Conservation (phyloP, 2,888 invertebrate species). For the Acholoe squamosa region DNA sequence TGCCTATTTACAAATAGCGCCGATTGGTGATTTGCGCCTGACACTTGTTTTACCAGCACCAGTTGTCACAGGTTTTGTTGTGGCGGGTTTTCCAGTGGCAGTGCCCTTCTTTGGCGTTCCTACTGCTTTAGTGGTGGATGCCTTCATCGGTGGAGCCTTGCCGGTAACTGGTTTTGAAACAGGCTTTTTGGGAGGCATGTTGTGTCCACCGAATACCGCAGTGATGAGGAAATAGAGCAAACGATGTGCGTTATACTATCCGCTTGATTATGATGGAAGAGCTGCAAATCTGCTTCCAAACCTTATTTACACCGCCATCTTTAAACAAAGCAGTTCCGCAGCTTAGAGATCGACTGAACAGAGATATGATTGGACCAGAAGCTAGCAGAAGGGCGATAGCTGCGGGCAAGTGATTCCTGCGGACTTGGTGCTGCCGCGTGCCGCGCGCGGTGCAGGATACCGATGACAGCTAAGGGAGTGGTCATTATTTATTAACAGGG, state of each 20-base stretch:
- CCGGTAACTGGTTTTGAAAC: slow-evolving; percentile 35
- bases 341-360: slow-evolving; percentile 57
- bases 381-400: too few species aligned
- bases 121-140: slow-evolving; percentile 12
- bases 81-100: background rate
- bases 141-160: slow-evolving; percentile 39
- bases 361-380: slow-evolving; percentile 53
- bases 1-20: too few species aligned
- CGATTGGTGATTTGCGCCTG: too few species aligned
- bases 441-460: too few species aligned
- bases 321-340: slow-evolving; percentile 64
- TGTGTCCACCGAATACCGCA: background rate
- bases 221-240: background rate
- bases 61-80: too few species aligned
- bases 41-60: too few species aligned
- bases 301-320: slow-evolving; percentile 57
- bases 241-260: background rate
- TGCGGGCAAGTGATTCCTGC: too few species aligned
- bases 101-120: background rate
- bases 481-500: too few species aligned
- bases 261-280: background rate
- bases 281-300: background rate
- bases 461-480: too few species aligned
- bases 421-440: too few species aligned
- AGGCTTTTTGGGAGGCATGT: slow-evolving; percentile 64